phyloP scores from a whole-genome alignment of 2,113 vertebrate species.

The Synodontis membranacea region DNA sequence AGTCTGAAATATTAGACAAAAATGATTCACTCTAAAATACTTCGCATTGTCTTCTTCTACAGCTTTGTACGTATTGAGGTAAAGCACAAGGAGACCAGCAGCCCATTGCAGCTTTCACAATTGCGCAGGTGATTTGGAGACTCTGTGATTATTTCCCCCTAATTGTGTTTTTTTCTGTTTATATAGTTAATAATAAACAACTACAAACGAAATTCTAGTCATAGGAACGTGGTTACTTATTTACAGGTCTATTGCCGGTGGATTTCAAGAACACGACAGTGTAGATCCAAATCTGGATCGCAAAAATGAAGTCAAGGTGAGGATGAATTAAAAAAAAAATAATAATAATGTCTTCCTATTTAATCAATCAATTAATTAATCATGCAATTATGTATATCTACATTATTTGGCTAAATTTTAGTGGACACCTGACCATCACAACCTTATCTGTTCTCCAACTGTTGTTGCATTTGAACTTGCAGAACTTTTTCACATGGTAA shows the following conservation, averaged over 20 bases:
- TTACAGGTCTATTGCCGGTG: slow-evolving; percentile 63
- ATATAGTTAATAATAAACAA: slow-evolving; percentile 12
- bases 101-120: neutral
- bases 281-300: slow-evolving; percentile 60
- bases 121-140: slow-evolving; percentile 35
- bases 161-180: slow-evolving; percentile 6
- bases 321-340: slow-evolving; percentile 20
- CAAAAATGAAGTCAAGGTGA: slow-evolving; percentile 70
- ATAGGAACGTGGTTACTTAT: slow-evolving; percentile 7
- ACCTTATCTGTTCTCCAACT: neutral
- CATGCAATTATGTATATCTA: neutral
- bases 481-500: neutral
- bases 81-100: slow-evolving; percentile 31
- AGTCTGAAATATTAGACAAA: neutral
- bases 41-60: neutral
- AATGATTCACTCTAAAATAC: neutral
- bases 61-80: slow-evolving; percentile 49
- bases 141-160: neutral
- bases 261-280: slow-evolving; percentile 61
- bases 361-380: neutral
- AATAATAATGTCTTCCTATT: neutral
- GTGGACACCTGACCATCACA: neutral
- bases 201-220: neutral
- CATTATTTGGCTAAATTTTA: neutral
- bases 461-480: neutral